Conservation (phyloP, 2,888 invertebrate species). For the Netelia fuscicornis region DNA sequence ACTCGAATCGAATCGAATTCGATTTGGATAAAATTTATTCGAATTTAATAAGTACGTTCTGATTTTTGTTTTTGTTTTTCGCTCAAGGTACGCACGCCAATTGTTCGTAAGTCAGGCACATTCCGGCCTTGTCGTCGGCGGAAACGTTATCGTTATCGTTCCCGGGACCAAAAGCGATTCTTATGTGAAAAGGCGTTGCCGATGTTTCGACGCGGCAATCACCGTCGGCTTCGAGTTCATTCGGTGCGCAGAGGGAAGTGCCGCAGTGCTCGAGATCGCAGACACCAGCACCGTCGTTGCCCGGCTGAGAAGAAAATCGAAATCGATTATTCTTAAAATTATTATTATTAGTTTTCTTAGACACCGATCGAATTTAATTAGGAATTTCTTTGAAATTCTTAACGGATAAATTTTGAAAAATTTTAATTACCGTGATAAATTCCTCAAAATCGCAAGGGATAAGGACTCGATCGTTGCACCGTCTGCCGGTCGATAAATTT, state of each 20-base stretch:
- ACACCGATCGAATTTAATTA: background rate
- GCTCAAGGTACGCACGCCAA: slow-evolving; percentile 87
- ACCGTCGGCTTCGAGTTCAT: slow-evolving; percentile 81
- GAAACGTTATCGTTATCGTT: slow-evolving; percentile 87
- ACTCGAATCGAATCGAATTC: background rate
- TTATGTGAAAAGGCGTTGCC: slow-evolving; percentile 91
- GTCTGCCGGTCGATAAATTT: slow-evolving; percentile 82
- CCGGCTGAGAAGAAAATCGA: slow-evolving; percentile 84
- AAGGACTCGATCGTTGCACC: slow-evolving; percentile 91
- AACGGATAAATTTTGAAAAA: background rate
- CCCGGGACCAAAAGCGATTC: slow-evolving; percentile 91
- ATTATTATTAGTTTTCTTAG: background rate
- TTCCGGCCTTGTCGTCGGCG: slow-evolving; percentile 93
- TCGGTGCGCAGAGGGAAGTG: slow-evolving; percentile 88
- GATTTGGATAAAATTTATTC: background rate
- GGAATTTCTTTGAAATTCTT: background rate
- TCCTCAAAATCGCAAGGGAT: slow-evolving; percentile 95
- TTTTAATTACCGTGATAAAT: slow-evolving; percentile 88
- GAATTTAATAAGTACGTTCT: background rate
- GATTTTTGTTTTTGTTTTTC: background rate
- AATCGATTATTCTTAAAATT: background rate
- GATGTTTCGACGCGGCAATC: slow-evolving; percentile 91
- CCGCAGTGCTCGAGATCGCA: slow-evolving; percentile 94
- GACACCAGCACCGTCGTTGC: slow-evolving; percentile 87
- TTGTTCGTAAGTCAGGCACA: slow-evolving; percentile 91